Percentiles rank a stretch among this genome's conserved stretches.
These are phyloP conservation scores for Trichosurus vulpecula DNA, from an alignment of 2,797 vertebrate genomes.

Conservation along the genomic window DNA sequence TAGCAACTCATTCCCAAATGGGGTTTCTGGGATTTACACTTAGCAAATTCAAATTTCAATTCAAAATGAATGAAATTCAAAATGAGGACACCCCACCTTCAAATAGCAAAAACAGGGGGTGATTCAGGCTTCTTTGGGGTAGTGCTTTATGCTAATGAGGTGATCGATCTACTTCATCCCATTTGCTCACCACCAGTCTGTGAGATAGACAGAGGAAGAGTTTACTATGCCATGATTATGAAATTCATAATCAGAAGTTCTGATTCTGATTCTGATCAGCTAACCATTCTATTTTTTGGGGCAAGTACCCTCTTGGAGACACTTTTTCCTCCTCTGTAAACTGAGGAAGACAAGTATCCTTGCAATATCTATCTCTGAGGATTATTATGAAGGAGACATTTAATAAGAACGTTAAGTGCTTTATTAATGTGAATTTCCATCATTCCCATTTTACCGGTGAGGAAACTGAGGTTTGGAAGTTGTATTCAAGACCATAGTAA, in stretches of 20 bases:
- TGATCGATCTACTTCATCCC: not conserved
- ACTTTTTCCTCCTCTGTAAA: not conserved
- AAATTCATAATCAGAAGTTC: not conserved
- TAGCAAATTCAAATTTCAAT: constrained; percentile 62
- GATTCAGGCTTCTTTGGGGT: not conserved
- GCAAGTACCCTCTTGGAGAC: not conserved
- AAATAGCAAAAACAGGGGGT: not conserved
- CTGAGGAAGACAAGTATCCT: not conserved
- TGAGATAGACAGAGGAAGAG: not conserved
- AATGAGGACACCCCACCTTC: constrained; percentile 35
- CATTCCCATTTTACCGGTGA: not conserved
- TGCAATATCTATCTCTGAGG: not conserved
- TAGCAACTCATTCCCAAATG: not conserved
- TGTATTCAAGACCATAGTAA: not conserved
- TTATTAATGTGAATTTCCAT: not conserved
- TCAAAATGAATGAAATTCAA: constrained; percentile 64
- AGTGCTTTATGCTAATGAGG: not conserved
- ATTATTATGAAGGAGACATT: not conserved
- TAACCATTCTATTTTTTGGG: not conserved
- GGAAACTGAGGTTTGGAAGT: not conserved
- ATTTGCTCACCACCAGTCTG: not conserved
- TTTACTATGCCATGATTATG: not conserved
- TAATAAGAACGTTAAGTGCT: not conserved
- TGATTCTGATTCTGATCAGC: too few relatives aligned
- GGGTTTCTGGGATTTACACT: constrained; percentile 54